phyloP scores from a whole-genome alignment of 2,797 vertebrate genomes.

The Tarsius wallacei region DNA sequence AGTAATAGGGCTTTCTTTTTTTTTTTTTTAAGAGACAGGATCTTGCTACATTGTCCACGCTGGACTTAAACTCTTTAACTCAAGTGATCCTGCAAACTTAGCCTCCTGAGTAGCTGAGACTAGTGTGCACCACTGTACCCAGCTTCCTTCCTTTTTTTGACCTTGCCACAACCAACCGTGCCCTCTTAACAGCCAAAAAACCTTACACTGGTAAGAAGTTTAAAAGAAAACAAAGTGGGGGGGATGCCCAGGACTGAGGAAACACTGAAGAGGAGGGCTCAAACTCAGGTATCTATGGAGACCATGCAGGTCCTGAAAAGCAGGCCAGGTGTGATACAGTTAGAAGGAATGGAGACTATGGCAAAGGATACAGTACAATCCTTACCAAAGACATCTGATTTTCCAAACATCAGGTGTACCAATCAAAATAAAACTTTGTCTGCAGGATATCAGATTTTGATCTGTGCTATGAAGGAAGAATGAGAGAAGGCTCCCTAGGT shows the following conservation, averaged over 20 bases:
- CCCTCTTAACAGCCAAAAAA: background rate
- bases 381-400: background rate
- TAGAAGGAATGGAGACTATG: background rate
- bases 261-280: background rate
- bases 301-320: background rate
- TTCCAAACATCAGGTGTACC: background rate
- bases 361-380: background rate
- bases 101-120: background rate
- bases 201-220: background rate
- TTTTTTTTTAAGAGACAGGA: too few species aligned
- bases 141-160: background rate
- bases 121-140: background rate
- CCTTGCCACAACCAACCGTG: background rate
- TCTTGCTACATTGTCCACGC: too few species aligned
- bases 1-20: too few species aligned
- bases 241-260: background rate
- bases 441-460: background rate
- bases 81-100: background rate
- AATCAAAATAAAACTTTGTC: background rate
- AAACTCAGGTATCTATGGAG: background rate
- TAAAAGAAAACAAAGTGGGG: background rate
- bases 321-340: background rate
- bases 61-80: background rate
- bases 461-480: background rate
- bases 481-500: background rate